Base-by-base conservation (phyloP, 2,888 invertebrate genomes). In the Ceraclea dissimilis region DNA sequence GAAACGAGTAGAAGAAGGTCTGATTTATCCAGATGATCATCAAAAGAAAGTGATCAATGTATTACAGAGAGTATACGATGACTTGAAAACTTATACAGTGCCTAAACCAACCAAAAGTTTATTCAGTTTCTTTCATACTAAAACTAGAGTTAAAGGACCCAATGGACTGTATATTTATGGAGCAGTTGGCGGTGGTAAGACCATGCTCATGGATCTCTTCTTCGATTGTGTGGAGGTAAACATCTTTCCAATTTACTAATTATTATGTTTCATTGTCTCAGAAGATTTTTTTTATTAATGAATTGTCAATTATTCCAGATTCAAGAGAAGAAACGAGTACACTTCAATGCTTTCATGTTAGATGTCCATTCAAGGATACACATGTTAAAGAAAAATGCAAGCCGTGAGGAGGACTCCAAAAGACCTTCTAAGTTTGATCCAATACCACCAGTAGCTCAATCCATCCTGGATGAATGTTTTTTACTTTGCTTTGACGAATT, bases 171-270 rank as follows among this genome's bases (percentile, higher is more conserved):
- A 96, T 67, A 83, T 95, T 58, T 85, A 88, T 73, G 95, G 95
- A 55, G 87, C 93, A 67, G 93, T 93, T 61, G 93, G 94, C 48
- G 92, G 93, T 64, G 99, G 99, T 47, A 99, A 99, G 79, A 99
- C 99, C 5, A 98, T 98, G 88, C 75, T 99, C 57, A 99, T 99
- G 99, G 98, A 99, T 75, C 75, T 99, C 66, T 98, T 99, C 75
- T 93, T 88, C 76, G 85, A 93, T 65, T 73, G 72, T 63, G 66
- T 74, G 21, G 76, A 76, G 57, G 66, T 66, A 62, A 64, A 10
- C n/a, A n/a, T n/a, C n/a, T n/a, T n/a, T n/a, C n/a, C n/a, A n/a
- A n/a, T n/a, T n/a, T 16, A n/a, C n/a, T 13, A 18, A 2, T 10
- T 44, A 16, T 19, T n/a, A n/a, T n/a, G n/a, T n/a, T n/a, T n/a